These are phyloP conservation scores for Enteromius afrohamiltoni DNA, from an alignment of 2,797 vertebrate genomes.

Conservation along the genomic window DNA sequence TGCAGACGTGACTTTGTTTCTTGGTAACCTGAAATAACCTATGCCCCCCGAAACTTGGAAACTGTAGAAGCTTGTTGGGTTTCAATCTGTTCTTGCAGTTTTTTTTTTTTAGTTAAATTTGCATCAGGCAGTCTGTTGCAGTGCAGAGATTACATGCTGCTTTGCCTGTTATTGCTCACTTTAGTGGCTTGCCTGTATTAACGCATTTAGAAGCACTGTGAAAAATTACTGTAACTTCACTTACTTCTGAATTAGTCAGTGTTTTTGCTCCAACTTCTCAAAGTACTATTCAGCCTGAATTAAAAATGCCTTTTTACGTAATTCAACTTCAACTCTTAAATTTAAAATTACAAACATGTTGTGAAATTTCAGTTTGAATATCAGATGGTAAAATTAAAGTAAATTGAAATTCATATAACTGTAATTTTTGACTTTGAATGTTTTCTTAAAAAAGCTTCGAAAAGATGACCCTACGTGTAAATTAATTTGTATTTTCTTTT, in stretches of 20 bases:
- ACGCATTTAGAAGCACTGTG: neutral
- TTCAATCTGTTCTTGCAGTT: slow-evolving; percentile 2
- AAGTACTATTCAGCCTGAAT: neutral
- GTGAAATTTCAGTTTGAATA: neutral
- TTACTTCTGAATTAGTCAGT: neutral
- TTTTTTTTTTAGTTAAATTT: neutral
- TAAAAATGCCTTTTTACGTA: neutral
- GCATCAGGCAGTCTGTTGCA: neutral
- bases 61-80: neutral
- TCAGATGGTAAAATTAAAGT: neutral
- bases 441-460: neutral
- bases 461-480: neutral
- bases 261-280: neutral
- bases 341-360: neutral
- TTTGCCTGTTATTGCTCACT: slow-evolving; percentile 22
- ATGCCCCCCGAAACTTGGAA: neutral
- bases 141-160: neutral
- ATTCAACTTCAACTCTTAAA: neutral
- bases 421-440: neutral
- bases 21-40: neutral
- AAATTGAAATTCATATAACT: neutral
- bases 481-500: neutral
- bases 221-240: neutral
- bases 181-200: slow-evolving; percentile 12
- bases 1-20: neutral